Evolutionary conservation across 2,797 vertebrate genomes (phyloP).

Genomic region (Typhlichthys subterraneus): DNA sequence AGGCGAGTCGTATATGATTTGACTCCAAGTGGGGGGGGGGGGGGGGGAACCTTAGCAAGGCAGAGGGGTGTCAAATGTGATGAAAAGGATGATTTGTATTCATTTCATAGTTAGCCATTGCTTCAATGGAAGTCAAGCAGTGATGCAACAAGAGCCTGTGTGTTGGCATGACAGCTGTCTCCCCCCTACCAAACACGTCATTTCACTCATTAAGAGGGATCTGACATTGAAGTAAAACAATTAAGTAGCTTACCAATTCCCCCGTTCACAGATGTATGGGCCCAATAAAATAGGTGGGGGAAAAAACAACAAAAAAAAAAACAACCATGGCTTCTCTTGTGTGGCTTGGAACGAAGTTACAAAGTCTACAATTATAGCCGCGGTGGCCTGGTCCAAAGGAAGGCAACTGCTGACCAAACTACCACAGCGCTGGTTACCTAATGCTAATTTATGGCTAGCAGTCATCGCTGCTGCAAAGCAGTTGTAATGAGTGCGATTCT

Average conservation of each 20-base stretch:
- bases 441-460: slow-evolving; percentile 49
- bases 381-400: slow-evolving; percentile 27
- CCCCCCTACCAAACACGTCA: slow-evolving; percentile 37
- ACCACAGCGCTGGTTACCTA: slow-evolving; percentile 48
- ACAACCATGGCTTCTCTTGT: slow-evolving; percentile 35
- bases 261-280: slow-evolving; percentile 57
- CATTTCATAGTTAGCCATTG: background rate
- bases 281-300: slow-evolving; percentile 58
- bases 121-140: slow-evolving; percentile 1
- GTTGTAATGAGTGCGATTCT: slow-evolving; percentile 45
- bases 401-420: slow-evolving; percentile 44
- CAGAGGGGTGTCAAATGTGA: background rate
- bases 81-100: background rate
- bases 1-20: slow-evolving; percentile 4
- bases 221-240: background rate
- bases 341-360: slow-evolving; percentile 50
- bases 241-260: slow-evolving; percentile 51
- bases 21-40: background rate
- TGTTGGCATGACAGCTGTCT: background rate
- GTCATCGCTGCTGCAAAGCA: slow-evolving; percentile 37
- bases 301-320: slow-evolving; percentile 16
- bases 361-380: slow-evolving; percentile 62
- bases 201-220: slow-evolving; percentile 31
- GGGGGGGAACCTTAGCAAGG: no score
- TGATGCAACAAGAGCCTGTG: background rate